Conservation (phyloP, 2,113 vertebrate genomes). For the Corythornis cristatus region DNA sequence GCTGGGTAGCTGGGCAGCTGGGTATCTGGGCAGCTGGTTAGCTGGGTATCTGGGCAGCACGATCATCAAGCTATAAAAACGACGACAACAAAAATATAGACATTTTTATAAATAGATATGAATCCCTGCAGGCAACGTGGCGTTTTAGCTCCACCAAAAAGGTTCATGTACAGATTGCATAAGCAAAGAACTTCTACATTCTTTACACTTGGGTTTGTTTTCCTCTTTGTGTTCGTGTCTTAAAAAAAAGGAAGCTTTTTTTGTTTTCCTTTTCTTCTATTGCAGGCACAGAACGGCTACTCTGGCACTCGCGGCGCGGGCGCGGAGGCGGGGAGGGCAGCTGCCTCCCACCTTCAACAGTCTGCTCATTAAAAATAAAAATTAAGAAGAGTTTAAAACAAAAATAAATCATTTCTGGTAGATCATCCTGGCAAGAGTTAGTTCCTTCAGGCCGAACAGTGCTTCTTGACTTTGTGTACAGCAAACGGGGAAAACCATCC, state of each 20-base stretch:
- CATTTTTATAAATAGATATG: conserved; percentile 69
- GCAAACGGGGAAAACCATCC: conserved; percentile 7
- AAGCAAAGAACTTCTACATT: conserved; percentile 71
- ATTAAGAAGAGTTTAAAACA: neutral
- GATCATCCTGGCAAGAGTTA: conserved; percentile 66
- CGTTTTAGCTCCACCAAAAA: conserved; percentile 71
- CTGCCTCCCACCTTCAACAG: conserved; percentile 45
- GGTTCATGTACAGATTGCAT: conserved; percentile 70
- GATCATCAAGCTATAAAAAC: conserved; percentile 78
- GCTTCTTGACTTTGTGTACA: conserved; percentile 72
- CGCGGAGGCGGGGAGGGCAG: neutral
- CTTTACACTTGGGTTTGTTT: conserved; percentile 34
- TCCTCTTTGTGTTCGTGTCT: neutral
- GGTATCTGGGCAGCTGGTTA: too few relatives aligned
- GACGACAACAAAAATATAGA: conserved; percentile 69
- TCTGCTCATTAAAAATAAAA: conserved; percentile 25
- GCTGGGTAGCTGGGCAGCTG: neutral
- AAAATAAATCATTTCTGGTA: conserved; percentile 11
- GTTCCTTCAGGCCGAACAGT: conserved; percentile 76
- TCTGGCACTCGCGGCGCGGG: conserved; percentile 30
- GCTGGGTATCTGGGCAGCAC: neutral
- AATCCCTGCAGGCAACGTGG: conserved; percentile 71
- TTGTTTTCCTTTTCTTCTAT: conserved; percentile 47
- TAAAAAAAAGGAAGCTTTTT: neutral
- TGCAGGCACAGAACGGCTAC: conserved; percentile 70